Base-by-base conservation (phyloP, 2,888 invertebrate genomes). In the Siphonodentalium dalli region DNA sequence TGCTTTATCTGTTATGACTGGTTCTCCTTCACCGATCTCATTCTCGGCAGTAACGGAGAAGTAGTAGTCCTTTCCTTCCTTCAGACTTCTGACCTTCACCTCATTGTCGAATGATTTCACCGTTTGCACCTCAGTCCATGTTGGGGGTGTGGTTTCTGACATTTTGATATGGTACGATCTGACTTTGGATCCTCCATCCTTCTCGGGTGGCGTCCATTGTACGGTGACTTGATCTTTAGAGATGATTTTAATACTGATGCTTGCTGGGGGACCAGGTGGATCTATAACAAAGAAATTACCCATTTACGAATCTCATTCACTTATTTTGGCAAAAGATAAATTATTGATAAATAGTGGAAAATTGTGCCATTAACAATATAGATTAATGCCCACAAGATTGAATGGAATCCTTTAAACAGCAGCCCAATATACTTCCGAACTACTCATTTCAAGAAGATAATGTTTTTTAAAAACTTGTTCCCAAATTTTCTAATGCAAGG, bases 21-120 rank as follows among this genome's bases (percentile, higher is more conserved):
- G 56, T 31, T 65, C 63, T 23, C 75, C 72, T 26, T 61, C 39
- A 28, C 93, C 94, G 76, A 91, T 91, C 67, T 92, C 87, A 84
- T 94, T 94, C 52, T 90, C 86, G 1, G 93, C 92, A 0, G 92
- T 92, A 6, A 94, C 87, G 55, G 92, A 87, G 81, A 94, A 93
- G 79, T 90, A 89, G 79, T 93, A 94, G 4, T 62, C 62, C 42
- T 65, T 58, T 21, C 72, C 70, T 49, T 72, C 71, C 20, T 56
- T 63, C 21, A 76, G 61, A 31, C 68, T 58, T 13, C 46, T 53
- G 13, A 69, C 68, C 26, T 62, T 64, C 42, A 54, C 66, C 13
- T 67, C 55, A 35, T 63, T 65, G 48, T 73, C 71, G 43, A 58
- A 55, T 38, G 63, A 54, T 41, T 63, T 65, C 27, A 66, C 68